These are phyloP conservation scores for Anaspis maculata DNA, from an alignment of 2,888 invertebrate genomes.

Conservation along the genomic window DNA sequence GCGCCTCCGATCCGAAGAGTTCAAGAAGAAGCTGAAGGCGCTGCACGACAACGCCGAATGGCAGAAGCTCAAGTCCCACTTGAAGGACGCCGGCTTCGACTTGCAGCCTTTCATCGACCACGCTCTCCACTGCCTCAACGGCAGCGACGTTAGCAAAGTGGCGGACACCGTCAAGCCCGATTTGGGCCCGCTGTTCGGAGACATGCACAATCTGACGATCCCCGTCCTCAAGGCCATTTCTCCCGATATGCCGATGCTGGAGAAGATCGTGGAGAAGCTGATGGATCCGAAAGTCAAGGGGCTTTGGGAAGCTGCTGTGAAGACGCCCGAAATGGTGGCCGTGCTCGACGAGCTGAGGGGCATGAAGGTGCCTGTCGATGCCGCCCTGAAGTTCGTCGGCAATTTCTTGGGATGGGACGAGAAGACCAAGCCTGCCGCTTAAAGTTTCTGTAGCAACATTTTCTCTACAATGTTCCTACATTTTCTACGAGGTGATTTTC, in stretches of 20 bases:
- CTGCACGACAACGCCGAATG: constrained; percentile 18
- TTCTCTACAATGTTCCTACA: background rate
- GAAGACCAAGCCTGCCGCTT: background rate
- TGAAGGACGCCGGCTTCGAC: constrained; percentile 15
- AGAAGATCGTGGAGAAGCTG: constrained; percentile 12
- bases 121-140: constrained; percentile 5
- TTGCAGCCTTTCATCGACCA: constrained; percentile 13
- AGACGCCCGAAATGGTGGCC: background rate
- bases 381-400: constrained; percentile 9
- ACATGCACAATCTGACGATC: constrained; percentile 2
- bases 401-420: constrained; percentile 21
- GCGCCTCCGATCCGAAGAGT: constrained; percentile 21
- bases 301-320: constrained; percentile 21
- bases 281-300: constrained; percentile 17
- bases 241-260: background rate
- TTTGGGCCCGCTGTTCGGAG: constrained; percentile 1
- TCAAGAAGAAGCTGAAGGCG: constrained; percentile 15
- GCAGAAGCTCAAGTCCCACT: constrained; percentile 16
- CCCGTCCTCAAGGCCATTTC: constrained; percentile 1
- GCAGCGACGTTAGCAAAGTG: constrained; percentile 1
- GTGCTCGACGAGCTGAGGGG: background rate
- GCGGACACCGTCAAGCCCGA: constrained; percentile 2
- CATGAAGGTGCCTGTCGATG: constrained; percentile 3
- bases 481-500: too few species aligned
- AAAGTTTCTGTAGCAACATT: constrained; percentile 2